Conservation (phyloP, 2,113 vertebrate species). For the Manacus vitellinus region DNA sequence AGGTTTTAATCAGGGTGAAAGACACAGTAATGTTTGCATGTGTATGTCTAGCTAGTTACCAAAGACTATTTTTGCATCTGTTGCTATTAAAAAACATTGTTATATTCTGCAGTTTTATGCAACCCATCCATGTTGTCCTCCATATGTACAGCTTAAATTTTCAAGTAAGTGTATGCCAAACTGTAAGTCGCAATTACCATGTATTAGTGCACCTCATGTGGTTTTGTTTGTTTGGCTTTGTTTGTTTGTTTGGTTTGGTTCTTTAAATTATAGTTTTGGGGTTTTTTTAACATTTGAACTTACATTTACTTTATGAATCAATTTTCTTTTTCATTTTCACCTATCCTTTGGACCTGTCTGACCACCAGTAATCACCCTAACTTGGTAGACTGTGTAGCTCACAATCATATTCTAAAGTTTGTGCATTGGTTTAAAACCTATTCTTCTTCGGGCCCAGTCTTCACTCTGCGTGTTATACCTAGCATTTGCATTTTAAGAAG, state of each 20-base stretch:
- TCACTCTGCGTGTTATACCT: background rate
- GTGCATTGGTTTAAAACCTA: background rate
- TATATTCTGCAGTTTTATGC: background rate
- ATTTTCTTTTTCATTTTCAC: background rate
- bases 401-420: background rate
- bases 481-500: constrained; percentile 13
- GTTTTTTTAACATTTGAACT: background rate
- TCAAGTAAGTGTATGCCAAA: background rate
- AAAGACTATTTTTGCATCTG: background rate
- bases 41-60: background rate
- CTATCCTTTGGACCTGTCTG: background rate
- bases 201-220: background rate
- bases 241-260: background rate
- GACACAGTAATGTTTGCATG: background rate
- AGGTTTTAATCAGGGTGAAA: background rate
- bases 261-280: background rate
- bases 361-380: background rate
- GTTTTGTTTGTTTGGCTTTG: no score
- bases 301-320: background rate
- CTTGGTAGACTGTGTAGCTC: rapidly evolving
- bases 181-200: background rate
- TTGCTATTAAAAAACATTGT: background rate
- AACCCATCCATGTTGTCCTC: background rate
- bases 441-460: background rate
- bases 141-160: background rate